Conservation (phyloP, 2,113 vertebrate species). For the Clinocottus analis region DNA sequence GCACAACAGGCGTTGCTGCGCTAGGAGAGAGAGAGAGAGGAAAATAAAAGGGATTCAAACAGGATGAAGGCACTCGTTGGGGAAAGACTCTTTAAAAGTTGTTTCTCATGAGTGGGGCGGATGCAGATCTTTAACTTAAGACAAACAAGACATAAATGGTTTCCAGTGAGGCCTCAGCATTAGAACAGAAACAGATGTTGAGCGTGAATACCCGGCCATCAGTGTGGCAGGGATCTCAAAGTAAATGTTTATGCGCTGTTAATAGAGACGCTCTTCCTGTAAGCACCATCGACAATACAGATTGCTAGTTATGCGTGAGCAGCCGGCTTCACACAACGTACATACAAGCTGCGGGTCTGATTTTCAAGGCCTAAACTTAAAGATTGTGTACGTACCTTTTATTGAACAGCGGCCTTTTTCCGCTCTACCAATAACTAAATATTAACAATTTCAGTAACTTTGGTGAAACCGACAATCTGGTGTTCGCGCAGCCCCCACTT, state of each 20-base stretch:
- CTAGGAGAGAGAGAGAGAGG: neutral
- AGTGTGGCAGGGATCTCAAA: neutral
- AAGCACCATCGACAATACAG: neutral
- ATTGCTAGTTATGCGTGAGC: neutral
- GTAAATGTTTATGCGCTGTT: constrained; percentile 44
- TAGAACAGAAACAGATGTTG: constrained; percentile 50
- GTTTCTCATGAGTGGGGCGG: constrained; percentile 38
- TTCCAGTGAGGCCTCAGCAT: constrained; percentile 23
- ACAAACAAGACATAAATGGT: constrained; percentile 52
- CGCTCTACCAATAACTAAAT: neutral
- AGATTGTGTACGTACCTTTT: neutral
- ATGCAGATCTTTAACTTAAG: constrained; percentile 33
- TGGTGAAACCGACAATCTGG: neutral
- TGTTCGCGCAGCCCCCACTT: neutral
- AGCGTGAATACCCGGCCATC: neutral
- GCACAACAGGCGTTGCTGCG: neutral
- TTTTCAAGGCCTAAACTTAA: neutral
- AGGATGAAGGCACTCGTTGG: constrained; percentile 6
- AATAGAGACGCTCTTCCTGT: neutral
- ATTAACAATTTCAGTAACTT: neutral
- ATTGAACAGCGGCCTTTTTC: neutral
- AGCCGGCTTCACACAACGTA: neutral
- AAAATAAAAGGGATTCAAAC: too few species aligned
- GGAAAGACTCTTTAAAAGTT: constrained; percentile 27
- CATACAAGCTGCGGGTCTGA: neutral